These are phyloP conservation scores for Ceyx melanurus DNA, from an alignment of 2,113 vertebrate genomes.

Conservation along the genomic window DNA sequence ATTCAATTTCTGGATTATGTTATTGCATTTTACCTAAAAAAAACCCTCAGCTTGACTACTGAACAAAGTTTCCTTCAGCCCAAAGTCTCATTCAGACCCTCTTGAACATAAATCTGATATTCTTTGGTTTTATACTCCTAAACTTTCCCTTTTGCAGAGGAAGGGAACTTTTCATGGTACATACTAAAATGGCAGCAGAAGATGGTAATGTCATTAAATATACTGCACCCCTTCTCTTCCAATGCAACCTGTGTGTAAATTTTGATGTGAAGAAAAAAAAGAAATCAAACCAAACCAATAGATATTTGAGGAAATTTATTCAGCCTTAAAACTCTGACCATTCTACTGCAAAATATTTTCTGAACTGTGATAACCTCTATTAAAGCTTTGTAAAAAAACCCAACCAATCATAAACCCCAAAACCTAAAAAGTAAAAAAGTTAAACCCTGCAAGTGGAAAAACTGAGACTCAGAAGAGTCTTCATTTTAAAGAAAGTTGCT, in stretches of 20 bases:
- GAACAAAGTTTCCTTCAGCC: not conserved
- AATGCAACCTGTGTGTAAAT: not conserved
- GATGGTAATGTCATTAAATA: not conserved
- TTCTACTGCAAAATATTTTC: not conserved
- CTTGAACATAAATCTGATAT: not conserved
- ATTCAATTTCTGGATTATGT: not conserved
- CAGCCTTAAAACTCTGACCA: not conserved
- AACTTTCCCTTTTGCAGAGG: not conserved
- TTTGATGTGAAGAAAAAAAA: not conserved
- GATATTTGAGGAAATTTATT: not conserved
- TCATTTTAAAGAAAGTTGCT: slow-evolving; percentile 1
- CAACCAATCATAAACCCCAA: no score
- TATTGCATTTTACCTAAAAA: not conserved
- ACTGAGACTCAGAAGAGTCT: not conserved
- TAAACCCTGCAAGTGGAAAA: not conserved
- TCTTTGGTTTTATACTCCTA: not conserved
- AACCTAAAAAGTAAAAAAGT: not conserved
- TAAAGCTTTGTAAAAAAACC: not conserved
- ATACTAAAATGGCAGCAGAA: not conserved
- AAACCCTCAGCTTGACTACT: not conserved
- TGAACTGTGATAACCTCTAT: not conserved
- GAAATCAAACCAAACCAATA: not conserved
- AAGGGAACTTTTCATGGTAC: not conserved
- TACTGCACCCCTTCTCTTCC: not conserved
- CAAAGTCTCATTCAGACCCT: not conserved